These are phyloP conservation scores for Scaptomyza cyrtandrae DNA, from an alignment of 2,888 invertebrate genomes.

Conservation along the genomic window DNA sequence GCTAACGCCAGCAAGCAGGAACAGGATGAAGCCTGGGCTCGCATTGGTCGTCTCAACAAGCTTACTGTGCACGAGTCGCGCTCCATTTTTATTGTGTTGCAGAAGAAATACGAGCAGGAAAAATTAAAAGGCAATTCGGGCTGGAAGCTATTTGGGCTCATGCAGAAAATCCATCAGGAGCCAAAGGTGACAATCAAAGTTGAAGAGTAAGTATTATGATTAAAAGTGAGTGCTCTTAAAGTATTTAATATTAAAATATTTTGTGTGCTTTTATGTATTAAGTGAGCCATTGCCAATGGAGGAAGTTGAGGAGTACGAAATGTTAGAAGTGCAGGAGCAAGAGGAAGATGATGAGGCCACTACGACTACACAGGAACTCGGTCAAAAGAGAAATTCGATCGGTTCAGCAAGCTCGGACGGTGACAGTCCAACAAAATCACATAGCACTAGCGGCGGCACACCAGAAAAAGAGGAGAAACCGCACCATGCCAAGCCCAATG, in stretches of 20 bases:
- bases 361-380: slow-evolving; percentile 29
- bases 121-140: slow-evolving; percentile 79
- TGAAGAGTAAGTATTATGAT: slow-evolving; percentile 75
- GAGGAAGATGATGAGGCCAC: slow-evolving; percentile 75
- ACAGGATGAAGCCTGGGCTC: slow-evolving; percentile 82
- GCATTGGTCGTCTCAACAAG: slow-evolving; percentile 83
- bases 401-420: slow-evolving; percentile 76
- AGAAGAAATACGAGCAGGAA: slow-evolving; percentile 83
- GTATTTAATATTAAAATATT: not conserved
- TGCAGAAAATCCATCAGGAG: slow-evolving; percentile 81
- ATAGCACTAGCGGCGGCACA: slow-evolving; percentile 61
- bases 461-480: slow-evolving; percentile 79
- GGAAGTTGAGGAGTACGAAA: slow-evolving; percentile 83
- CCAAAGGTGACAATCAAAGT: slow-evolving; percentile 45
- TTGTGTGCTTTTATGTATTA: not conserved
- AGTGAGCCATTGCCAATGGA: slow-evolving; percentile 74
- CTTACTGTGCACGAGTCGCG: slow-evolving; percentile 83
- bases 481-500: slow-evolving; percentile 45
- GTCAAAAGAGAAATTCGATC: slow-evolving; percentile 57
- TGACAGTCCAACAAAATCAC: slow-evolving; percentile 80
- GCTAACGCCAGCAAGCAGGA: slow-evolving; percentile 76
- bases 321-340: slow-evolving; percentile 83
- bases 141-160: slow-evolving; percentile 82
- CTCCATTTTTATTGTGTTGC: slow-evolving; percentile 83
- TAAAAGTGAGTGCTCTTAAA: not conserved